These are phyloP conservation scores for Hyles vespertilio DNA, from an alignment of 1,140 invertebrate species.

Conservation along the genomic window DNA sequence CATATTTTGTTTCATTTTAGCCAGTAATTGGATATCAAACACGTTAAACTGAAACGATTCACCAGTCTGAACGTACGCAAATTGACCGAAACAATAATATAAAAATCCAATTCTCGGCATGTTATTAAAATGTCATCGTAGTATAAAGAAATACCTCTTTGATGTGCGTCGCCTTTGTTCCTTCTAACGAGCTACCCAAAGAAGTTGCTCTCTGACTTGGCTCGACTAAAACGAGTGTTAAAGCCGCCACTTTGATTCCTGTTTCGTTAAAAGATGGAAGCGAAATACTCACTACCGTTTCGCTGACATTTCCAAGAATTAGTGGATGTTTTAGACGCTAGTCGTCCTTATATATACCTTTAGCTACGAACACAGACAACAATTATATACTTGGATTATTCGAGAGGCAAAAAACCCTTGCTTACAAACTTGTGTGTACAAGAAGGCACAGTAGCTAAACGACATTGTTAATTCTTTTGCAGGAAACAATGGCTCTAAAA, in stretches of 20 bases:
- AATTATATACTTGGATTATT: too few relatives aligned
- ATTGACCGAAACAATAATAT: conserved; percentile 25
- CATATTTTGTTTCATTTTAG: too few relatives aligned
- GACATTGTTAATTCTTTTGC: neutral
- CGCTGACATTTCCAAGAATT: neutral
- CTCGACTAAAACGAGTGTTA: conserved; percentile 40
- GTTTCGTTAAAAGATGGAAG: conserved; percentile 22
- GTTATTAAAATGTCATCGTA: conserved; percentile 42
- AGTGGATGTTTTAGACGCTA: neutral
- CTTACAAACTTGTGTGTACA: neutral
- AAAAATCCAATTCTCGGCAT: conserved; percentile 21
- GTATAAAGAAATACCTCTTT: conserved; percentile 50
- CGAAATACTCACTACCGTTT: conserved; percentile 7
- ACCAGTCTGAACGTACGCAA: conserved; percentile 18
- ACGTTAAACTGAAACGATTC: conserved; percentile 15
- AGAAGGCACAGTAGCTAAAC: neutral
- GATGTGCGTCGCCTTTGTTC: conserved; percentile 49
- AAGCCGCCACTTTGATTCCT: conserved; percentile 22
- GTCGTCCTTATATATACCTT: too few relatives aligned
- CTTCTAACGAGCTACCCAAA: conserved; percentile 43
- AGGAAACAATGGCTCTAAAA: conserved; percentile 9
- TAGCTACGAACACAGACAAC: too few relatives aligned
- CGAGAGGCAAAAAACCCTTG: too few relatives aligned
- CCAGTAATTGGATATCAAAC: too few relatives aligned
- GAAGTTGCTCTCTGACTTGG: conserved; percentile 20